Conservation (phyloP, 2,113 vertebrate genomes). For the Uria lomvia region DNA sequence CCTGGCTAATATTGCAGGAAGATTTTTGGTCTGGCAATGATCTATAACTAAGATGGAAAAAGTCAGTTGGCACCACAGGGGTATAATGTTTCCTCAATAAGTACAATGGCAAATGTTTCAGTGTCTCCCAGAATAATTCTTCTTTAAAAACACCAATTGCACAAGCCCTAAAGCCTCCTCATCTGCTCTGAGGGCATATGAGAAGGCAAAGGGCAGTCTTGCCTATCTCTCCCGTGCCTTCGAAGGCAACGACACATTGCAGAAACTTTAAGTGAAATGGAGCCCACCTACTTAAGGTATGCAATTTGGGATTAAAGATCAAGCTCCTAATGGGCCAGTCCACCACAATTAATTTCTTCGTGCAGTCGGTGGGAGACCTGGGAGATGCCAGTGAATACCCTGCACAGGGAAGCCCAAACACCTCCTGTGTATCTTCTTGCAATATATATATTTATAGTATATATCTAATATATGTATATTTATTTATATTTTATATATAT, state of each 20-base stretch:
- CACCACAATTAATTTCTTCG: background rate
- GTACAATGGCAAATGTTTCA: background rate
- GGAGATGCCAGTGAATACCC: background rate
- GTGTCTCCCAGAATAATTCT: background rate
- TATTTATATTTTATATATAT: background rate
- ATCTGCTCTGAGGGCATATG: background rate
- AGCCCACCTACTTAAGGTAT: background rate
- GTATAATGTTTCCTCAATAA: background rate
- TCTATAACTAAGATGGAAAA: background rate
- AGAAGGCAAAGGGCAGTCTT: background rate
- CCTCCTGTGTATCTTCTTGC: fast-evolving
- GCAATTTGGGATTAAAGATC: background rate
- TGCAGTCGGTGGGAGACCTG: fast-evolving
- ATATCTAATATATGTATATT: background rate
- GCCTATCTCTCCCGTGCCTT: background rate
- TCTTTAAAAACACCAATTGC: background rate
- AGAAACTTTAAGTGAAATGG: background rate
- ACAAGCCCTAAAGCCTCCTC: background rate
- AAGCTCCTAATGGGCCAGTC: background rate
- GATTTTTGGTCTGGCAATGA: background rate
- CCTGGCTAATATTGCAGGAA: background rate
- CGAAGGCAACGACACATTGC: background rate
- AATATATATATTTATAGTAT: background rate
- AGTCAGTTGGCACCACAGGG: too few species aligned
- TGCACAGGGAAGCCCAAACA: background rate